phyloP scores from a whole-genome alignment of 2,797 vertebrate genomes.

The Heteromormyrus szaboi region DNA sequence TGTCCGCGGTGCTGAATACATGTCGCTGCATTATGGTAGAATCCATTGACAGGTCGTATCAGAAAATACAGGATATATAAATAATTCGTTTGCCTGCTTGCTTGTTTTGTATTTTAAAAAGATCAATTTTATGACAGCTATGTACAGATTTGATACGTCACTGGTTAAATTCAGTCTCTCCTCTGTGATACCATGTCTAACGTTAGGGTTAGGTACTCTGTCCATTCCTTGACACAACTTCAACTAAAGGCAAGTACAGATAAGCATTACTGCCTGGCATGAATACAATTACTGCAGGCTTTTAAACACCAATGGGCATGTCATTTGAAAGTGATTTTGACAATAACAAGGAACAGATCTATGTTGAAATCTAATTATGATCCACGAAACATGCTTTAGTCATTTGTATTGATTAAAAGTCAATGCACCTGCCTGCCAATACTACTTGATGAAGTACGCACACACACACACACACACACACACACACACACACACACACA shows the following conservation, averaged over 20 bases:
- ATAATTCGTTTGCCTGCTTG: too few species aligned
- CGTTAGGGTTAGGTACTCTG: neutral
- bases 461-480: neutral
- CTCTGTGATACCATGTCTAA: neutral
- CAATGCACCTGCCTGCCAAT: neutral
- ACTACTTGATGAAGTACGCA: neutral
- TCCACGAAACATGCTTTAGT: neutral
- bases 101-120: neutral
- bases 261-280: constrained; percentile 41
- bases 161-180: neutral
- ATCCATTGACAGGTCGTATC: neutral
- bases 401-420: neutral
- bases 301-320: constrained; percentile 54
- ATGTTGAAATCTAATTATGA: constrained; percentile 3
- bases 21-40: neutral
- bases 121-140: neutral
- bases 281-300: constrained; percentile 50
- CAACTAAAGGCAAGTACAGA: constrained; percentile 50
- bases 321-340: constrained; percentile 39
- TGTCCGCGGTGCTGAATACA: constrained; percentile 62
- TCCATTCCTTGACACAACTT: neutral
- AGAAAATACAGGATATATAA: neutral
- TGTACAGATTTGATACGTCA: neutral
- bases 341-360: constrained; percentile 35
- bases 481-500: neutral